Evolutionary conservation across 1,140 invertebrate genomes (phyloP).

Genomic region (Belonocnema kinseyi): DNA sequence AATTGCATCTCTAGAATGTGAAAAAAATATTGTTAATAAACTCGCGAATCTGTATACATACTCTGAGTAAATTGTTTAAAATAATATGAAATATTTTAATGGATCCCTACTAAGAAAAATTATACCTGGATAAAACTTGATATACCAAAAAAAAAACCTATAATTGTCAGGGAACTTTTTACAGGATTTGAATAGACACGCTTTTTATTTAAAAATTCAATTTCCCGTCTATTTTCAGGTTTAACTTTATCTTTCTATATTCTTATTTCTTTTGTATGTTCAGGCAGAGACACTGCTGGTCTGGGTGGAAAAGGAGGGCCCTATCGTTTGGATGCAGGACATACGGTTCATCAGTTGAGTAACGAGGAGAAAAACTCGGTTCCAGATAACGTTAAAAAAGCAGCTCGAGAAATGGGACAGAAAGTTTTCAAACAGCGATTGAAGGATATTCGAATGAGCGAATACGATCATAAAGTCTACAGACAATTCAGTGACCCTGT

Average conservation of each 20-base stretch:
- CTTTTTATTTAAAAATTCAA: not conserved
- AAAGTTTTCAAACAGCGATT: constrained; percentile 93
- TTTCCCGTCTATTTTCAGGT: not conserved
- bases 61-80: too few species aligned
- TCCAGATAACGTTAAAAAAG: constrained; percentile 91
- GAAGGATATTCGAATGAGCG: constrained; percentile 95
- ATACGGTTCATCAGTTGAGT: constrained; percentile 90
- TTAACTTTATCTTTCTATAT: constrained; percentile 24
- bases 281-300: constrained; percentile 91
- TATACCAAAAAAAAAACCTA: too few species aligned
- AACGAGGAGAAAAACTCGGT: constrained; percentile 93
- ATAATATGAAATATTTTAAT: too few species aligned
- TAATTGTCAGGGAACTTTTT: too few species aligned
- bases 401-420: constrained; percentile 94
- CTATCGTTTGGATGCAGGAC: constrained; percentile 93
- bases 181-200: too few species aligned
- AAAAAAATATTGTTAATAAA: too few species aligned
- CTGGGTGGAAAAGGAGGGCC: constrained; percentile 94
- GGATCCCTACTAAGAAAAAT: too few species aligned
- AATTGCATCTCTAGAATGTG: too few species aligned
- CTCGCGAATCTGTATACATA: too few species aligned
- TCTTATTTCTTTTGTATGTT: constrained; percentile 42
- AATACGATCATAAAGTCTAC: constrained; percentile 93
- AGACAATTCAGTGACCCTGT: constrained; percentile 88
- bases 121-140: too few species aligned